Base-by-base conservation (phyloP, 2,797 vertebrate species). In the Sylvia borin region DNA sequence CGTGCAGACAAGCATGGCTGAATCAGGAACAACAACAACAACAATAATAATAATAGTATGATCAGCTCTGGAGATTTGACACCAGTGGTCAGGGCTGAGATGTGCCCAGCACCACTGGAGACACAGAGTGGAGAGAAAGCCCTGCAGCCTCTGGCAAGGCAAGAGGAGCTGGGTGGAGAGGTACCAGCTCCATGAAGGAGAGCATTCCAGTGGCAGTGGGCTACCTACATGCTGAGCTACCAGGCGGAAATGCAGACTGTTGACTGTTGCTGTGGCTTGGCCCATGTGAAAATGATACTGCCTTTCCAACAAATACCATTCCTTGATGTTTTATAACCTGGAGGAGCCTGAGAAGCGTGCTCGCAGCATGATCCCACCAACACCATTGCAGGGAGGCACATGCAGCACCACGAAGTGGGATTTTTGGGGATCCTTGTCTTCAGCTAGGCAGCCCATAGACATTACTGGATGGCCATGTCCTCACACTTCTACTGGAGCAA, bases 391-490 rank as follows among this genome's bases (percentile, higher is more conserved):
- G 27, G 22, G 34, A 85, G 43, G 24, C 38, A 38, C 6, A 7
- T 0, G 7, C 2, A 9, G 64, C 43, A 14, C 40, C n/a, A 4
- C 1, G 29, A 70, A 60, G 53, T 0, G 0, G 11, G 43, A 58
- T 34, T 11, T 24, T 16, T 14, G 43, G 17, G 68, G 55, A 62
- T 47, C 25, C 42, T 62, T 5, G 1, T 18, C 45, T 11, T 29
- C 61, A 29, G 45, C 7, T 9, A 54, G 58, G 51, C 55, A 76
- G 87, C 34, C 45, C 81, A 75, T 0, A 0, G 68, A 57, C 34
- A 55, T n/a, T 58, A 66, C 43, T 1, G 4, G 13, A n/a, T 2
- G 1, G 40, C 43, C 6, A 0, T 0, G 2, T 62, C 80, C 51
- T 81, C 11, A 0, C 18, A 5, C 2, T 4, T 18, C 34, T 5